Evolutionary conservation across 2,113 vertebrate species (phyloP).

Genomic region (western clawed frog (Xenopus tropicalis)): DNA sequence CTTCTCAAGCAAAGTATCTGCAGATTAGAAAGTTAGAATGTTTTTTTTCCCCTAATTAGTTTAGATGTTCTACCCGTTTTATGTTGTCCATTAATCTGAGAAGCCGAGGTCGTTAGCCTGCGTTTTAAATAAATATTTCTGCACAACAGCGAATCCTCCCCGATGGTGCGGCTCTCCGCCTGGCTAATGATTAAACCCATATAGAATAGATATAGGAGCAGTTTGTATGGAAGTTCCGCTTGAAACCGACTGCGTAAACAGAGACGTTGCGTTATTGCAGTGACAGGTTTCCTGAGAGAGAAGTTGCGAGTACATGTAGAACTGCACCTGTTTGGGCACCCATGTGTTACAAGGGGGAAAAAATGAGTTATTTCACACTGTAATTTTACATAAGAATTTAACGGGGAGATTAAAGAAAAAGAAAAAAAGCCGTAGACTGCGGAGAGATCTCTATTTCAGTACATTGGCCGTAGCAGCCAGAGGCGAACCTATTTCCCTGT

Average conservation of each 20-base stretch:
- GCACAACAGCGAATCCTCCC: not conserved
- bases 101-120: not conserved
- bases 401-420: conserved; percentile 36
- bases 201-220: conserved; percentile 25
- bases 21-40: not conserved
- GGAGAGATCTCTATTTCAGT: conserved; percentile 65
- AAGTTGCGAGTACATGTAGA: conserved; percentile 35
- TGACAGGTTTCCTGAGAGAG: conserved; percentile 15
- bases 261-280: conserved; percentile 4
- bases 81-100: conserved; percentile 4
- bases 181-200: conserved; percentile 31
- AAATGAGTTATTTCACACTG: conserved; percentile 41
- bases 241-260: conserved; percentile 34
- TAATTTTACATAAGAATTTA: conserved; percentile 18
- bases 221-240: conserved; percentile 18
- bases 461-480: conserved; percentile 66
- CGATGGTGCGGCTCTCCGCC: conserved; percentile 10
- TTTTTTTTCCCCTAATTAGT: not conserved
- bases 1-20: too few species aligned
- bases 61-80: not conserved
- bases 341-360: conserved; percentile 47
- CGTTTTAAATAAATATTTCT: conserved; percentile 9
- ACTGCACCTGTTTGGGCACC: conserved; percentile 49
- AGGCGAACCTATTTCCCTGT: conserved; percentile 66
- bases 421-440: conserved; percentile 49